Percentiles rank a stretch among this genome's conserved stretches.
These are phyloP conservation scores for Tinea pellionella DNA, from an alignment of 2,888 invertebrate species.

Conservation along the genomic window DNA sequence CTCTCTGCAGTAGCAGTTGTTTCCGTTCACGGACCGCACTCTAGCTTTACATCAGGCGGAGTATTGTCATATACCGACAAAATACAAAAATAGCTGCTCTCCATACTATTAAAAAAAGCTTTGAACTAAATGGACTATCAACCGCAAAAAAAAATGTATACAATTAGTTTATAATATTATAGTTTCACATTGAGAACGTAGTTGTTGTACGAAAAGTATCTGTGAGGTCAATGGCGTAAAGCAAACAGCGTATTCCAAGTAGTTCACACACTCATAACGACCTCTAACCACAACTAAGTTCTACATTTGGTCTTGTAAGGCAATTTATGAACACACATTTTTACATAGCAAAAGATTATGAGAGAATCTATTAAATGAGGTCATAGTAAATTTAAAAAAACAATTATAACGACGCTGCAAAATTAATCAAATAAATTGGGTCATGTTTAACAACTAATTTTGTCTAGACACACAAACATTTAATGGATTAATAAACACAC, in stretches of 20 bases:
- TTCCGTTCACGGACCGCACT: too few relatives aligned
- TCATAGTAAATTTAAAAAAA: neutral
- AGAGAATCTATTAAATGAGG: neutral
- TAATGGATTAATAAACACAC: neutral
- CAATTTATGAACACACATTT: neutral
- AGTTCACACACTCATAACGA: neutral
- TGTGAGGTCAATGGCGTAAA: neutral
- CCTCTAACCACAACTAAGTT: neutral
- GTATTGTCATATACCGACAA: too few relatives aligned
- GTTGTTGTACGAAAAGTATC: neutral
- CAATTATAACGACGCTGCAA: conserved; percentile 1
- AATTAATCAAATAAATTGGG: conserved; percentile 4
- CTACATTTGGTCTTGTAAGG: neutral
- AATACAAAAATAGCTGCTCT: too few relatives aligned
- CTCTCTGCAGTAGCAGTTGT: too few relatives aligned
- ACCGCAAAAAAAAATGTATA: too few relatives aligned
- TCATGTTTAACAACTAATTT: neutral
- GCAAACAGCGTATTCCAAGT: neutral
- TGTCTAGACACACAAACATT: neutral
- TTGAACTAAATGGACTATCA: too few relatives aligned
- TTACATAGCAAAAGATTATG: neutral
- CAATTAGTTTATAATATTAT: too few relatives aligned
- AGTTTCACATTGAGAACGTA: neutral
- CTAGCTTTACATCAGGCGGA: too few relatives aligned
- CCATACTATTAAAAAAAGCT: too few relatives aligned